Evolutionary conservation across 2,797 vertebrate species (phyloP), one percentile per base, ranked within the genome.

Genomic region (Eulemur rubriventer): DNA sequence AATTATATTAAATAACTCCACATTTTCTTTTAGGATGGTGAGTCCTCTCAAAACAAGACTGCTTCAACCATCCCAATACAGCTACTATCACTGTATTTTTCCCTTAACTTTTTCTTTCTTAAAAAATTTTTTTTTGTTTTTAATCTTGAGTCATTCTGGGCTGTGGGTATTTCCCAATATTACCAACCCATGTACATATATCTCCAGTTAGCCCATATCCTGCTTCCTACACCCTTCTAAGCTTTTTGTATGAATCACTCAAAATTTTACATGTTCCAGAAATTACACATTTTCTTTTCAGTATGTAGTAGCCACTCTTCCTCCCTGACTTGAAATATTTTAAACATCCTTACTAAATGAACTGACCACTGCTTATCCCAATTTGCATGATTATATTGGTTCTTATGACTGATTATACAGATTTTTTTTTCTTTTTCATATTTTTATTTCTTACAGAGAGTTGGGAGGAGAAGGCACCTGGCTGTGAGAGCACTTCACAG

Each of bases 111-210:
- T 79, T 72, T 33, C 20, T 48, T 65, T 83, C 8, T 24, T 79
- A 69, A 69, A 69, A 69, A 12, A 12, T 7, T 0, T 38, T 35
- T 59, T 20, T 72, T 46, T 38, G 55, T 67, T 48, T 65, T 65
- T 18, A 11, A 35, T 48, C 46, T 96, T 92, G 63, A 96, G 79
- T 96, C 81, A 94, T 89, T 65, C 61, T 91, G 72, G 59, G 8
- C 65, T 80, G n/a, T 72, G 82, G 86, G 92, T 96, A 96, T 97
- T 97, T 94, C 96, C 94, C 94, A 94, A 35, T 86, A 79, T 87
- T 73, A 91, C n/a, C 82, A 96, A 50, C 50, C 24, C 88, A 59
- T 65, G 33, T 69, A 67, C 59, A 63, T 70, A n/a, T 26, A 90
- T 67, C 80, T 92, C 81, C 63, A 88, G 78, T 72, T 41, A 91